These are phyloP conservation scores for Pachypanchax playfairii DNA, from an alignment of 2,113 vertebrate species.

Conservation along the genomic window DNA sequence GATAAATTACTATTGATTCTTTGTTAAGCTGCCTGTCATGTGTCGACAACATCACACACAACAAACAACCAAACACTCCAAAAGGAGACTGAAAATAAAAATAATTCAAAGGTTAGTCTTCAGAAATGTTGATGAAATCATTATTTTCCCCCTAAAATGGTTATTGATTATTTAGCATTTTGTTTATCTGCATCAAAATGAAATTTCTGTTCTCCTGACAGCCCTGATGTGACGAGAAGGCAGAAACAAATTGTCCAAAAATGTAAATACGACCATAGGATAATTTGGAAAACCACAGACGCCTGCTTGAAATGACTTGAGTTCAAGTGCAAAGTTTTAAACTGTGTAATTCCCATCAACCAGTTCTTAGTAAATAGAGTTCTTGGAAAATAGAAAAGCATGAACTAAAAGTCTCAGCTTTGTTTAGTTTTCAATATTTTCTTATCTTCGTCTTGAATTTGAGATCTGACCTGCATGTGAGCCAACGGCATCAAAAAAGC, in stretches of 20 bases:
- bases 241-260: slow-evolving; percentile 4
- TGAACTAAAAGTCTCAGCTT: neutral
- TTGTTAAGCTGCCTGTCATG: too few relatives aligned
- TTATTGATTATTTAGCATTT: too few relatives aligned
- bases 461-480: slow-evolving; percentile 11
- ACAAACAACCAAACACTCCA: too few relatives aligned
- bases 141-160: too few relatives aligned
- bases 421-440: neutral
- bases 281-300: slow-evolving; percentile 12
- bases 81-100: too few relatives aligned
- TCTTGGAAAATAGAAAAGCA: neutral
- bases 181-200: too few relatives aligned
- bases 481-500: neutral
- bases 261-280: slow-evolving; percentile 7
- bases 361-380: neutral
- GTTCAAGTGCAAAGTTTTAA: neutral
- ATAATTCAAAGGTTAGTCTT: too few relatives aligned
- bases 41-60: too few relatives aligned
- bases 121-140: too few relatives aligned
- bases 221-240: slow-evolving; percentile 1
- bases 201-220: too few relatives aligned
- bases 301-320: slow-evolving; percentile 1
- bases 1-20: too few relatives aligned
- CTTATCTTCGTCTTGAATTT: slow-evolving; percentile 11
- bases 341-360: neutral